These are phyloP conservation scores for Ylistrum balloti DNA, from an alignment of 1,140 invertebrate genomes.

Conservation along the genomic window DNA sequence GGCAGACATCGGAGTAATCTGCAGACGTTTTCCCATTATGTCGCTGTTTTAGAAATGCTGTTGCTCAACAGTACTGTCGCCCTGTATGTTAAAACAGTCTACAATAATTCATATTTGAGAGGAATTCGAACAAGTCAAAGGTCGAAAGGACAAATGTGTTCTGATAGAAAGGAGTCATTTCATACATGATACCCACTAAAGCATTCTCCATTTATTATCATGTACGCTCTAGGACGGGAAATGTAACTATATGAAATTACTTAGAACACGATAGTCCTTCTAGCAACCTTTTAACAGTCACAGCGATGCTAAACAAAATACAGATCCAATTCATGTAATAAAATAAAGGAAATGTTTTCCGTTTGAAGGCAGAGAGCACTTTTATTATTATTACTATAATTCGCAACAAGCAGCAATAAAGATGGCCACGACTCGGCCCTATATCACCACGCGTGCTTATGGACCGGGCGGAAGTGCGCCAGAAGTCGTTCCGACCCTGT, in stretches of 20 bases:
- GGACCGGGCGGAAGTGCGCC: slow-evolving; percentile 27
- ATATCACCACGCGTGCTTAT: slow-evolving; percentile 15
- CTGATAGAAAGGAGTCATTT: not conserved
- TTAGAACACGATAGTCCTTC: slow-evolving; percentile 7
- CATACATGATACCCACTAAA: not conserved
- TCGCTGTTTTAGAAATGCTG: too few relatives aligned
- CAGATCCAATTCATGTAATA: slow-evolving; percentile 6
- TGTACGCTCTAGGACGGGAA: not conserved
- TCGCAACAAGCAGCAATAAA: slow-evolving; percentile 38
- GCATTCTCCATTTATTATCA: slow-evolving; percentile 7
- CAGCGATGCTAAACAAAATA: slow-evolving; percentile 3
- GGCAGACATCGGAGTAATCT: too few relatives aligned
- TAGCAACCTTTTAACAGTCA: slow-evolving; percentile 21
- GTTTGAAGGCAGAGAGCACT: slow-evolving; percentile 37
- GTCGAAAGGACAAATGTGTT: not conserved
- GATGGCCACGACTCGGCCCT: not conserved
- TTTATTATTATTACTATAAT: slow-evolving; percentile 36
- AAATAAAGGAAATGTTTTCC: slow-evolving; percentile 39
- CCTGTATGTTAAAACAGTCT: not conserved
- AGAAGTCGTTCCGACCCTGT: slow-evolving; percentile 37
- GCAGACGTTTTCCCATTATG: too few relatives aligned
- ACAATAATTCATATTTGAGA: not conserved
- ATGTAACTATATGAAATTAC: slow-evolving; percentile 36
- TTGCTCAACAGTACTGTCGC: not conserved
- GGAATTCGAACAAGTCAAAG: not conserved